Evolutionary conservation across 2,888 invertebrate species (phyloP), one percentile per base, ranked within the genome.

Genomic region (Bhutanitis thaidina): DNA sequence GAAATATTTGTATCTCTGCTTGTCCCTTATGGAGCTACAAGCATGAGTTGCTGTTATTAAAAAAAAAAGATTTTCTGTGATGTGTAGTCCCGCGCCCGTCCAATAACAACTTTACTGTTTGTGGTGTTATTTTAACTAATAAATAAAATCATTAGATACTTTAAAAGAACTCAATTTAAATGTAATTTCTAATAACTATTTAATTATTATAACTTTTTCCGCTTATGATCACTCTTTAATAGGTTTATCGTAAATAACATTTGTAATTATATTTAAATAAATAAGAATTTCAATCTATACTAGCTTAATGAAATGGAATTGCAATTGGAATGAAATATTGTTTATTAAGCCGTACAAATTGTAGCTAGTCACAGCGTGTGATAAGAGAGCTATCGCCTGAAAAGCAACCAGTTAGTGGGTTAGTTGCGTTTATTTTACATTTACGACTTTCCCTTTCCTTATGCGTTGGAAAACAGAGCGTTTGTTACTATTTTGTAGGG

Each of bases 361-460:
- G 62, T 57, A 63, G 69, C 76, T 74, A 71, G 71, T 59, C 61
- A 67, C 69, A 68, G 59, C 60, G 49, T 45, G 59, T 69, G 80
- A 80, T 81, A 80, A 80, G 65, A 60, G 62, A 65, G 64, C 57
- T 74, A 71, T 69, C 69, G 65, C 57, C 61, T 51, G 45, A 40
- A 52, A 46, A 29, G 41, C 49, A 48, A 52, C 45, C 41, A 43
- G 52, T 44, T 57, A 47, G 50, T 52, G 39, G 47, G 50, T 53
- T 55, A 54, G 53, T 52, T 56, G 48, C 48, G 54, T 59, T 57
- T 56, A 57, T 60, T 62, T 65, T 56, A 56, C 49, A 48, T 54
- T 51, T 54, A 53, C 45, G 54, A 53, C 55, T 50, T 54, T 46
- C 43, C 52, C 47, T 52, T 52, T 47, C 47, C 39, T 43, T 38